Percentiles rank a stretch among this genome's conserved stretches.
Evolutionary conservation across 2,113 vertebrate genomes (phyloP).

Genomic region (Eublepharis macularius): DNA sequence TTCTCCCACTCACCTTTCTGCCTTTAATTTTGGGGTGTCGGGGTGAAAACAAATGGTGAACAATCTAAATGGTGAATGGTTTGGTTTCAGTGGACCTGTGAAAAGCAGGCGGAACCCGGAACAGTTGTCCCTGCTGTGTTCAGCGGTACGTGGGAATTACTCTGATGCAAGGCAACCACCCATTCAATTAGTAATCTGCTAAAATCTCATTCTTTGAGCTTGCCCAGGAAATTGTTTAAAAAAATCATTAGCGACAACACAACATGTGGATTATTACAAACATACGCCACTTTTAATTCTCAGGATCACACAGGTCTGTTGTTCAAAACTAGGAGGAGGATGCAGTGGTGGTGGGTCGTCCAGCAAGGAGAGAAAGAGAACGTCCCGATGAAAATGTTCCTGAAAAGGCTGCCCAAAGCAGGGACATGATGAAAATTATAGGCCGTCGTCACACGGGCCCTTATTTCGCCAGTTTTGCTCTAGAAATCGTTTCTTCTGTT

Average conservation of each 20-base stretch:
- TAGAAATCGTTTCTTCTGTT: too few species aligned
- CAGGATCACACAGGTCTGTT: conserved; percentile 19
- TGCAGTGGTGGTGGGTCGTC: background rate
- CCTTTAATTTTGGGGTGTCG: conserved; percentile 71
- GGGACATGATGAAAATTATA: background rate
- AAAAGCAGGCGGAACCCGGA: conserved; percentile 21
- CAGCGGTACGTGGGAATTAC: conserved; percentile 21
- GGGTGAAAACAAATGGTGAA: conserved; percentile 7
- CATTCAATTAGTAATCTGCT: conserved; percentile 27
- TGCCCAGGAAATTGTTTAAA: conserved; percentile 50
- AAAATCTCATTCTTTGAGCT: conserved; percentile 38
- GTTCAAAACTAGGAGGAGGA: conserved; percentile 24
- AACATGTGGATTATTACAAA: conserved; percentile 40
- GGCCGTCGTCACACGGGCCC: too few species aligned
- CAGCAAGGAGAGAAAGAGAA: background rate
- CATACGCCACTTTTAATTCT: conserved; percentile 18
- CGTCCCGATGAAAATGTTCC: background rate
- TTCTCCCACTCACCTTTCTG: conserved; percentile 73
- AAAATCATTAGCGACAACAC: conserved; percentile 35
- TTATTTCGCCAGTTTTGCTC: too few species aligned
- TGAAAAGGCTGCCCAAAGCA: conserved; percentile 23
- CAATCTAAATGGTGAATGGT: background rate
- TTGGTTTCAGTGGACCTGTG: conserved; percentile 23
- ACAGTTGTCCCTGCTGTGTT: conserved; percentile 2
- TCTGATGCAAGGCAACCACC: background rate